These are phyloP conservation scores for Lysandra bellargus DNA, from an alignment of 2,888 invertebrate genomes.

Conservation along the genomic window DNA sequence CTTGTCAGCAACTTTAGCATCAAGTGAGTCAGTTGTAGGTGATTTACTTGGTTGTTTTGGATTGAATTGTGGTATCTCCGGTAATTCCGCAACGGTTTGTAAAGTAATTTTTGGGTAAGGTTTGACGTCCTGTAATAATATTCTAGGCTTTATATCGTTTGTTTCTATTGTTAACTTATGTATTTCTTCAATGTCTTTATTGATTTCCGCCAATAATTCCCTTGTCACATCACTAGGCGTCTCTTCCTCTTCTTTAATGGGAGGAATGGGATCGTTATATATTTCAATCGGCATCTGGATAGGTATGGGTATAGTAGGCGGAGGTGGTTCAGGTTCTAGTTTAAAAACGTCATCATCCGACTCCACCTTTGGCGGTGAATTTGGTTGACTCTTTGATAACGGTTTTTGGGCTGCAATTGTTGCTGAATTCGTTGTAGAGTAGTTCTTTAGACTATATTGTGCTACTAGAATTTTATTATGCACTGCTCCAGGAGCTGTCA, in stretches of 20 bases:
- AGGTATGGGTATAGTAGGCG: constrained; percentile 51
- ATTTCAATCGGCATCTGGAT: constrained; percentile 60
- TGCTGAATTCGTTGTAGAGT: constrained; percentile 59
- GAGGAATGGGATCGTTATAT: constrained; percentile 70
- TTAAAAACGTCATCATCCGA: constrained; percentile 60
- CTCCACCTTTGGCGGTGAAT: constrained; percentile 73
- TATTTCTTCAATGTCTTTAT: constrained; percentile 75
- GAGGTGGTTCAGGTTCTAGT: constrained; percentile 58
- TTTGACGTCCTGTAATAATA: constrained; percentile 73
- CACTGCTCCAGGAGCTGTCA: constrained; percentile 71
- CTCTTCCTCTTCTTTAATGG: constrained; percentile 70
- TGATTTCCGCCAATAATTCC: constrained; percentile 69
- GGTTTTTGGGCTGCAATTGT: constrained; percentile 58
- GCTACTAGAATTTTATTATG: constrained; percentile 80
- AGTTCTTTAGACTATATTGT: constrained; percentile 79
- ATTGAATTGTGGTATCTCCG: constrained; percentile 82
- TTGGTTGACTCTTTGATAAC: constrained; percentile 73
- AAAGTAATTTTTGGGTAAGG: constrained; percentile 81
- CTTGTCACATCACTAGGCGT: constrained; percentile 64
- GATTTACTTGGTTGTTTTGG: constrained; percentile 61
- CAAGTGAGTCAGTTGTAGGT: constrained; percentile 62
- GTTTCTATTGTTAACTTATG: constrained; percentile 75
- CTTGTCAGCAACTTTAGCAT: constrained; percentile 72
- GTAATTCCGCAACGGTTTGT: constrained; percentile 82
- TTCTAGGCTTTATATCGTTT: constrained; percentile 62